A percentile compares a stretch with the other conserved stretches of the same genome.
Conservation (phyloP, 2,888 invertebrate species). For the Linyphia triangularis region DNA sequence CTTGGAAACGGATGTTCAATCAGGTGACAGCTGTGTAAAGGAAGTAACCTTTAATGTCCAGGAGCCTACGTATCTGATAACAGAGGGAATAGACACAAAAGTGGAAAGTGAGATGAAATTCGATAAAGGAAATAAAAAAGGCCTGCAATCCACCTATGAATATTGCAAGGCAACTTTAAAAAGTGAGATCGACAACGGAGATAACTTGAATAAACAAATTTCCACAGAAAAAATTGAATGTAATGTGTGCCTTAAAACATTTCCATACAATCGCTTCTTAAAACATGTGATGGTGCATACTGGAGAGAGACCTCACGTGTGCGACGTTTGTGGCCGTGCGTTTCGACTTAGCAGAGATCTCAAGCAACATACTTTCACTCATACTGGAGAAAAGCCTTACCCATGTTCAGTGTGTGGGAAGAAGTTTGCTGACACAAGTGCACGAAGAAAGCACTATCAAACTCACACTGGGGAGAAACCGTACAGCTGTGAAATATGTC, state of each 20-base stretch:
- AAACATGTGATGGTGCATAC: conserved; percentile 59
- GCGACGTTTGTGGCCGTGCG: conserved; percentile 44
- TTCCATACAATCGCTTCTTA: conserved; percentile 30
- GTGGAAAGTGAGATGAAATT: neutral
- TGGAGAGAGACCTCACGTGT: conserved; percentile 46
- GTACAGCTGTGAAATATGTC: conserved; percentile 60
- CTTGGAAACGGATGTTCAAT: neutral
- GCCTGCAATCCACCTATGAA: neutral
- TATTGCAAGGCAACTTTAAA: conserved; percentile 20
- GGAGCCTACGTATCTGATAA: neutral
- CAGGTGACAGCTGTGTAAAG: neutral
- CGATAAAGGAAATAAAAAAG: neutral
- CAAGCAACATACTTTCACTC: conserved; percentile 55
- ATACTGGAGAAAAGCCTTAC: conserved; percentile 67
- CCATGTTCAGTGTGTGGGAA: conserved; percentile 60
- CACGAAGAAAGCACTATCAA: conserved; percentile 57
- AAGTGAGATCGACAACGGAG: neutral
- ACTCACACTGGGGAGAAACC: conserved; percentile 60
- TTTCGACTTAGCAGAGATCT: conserved; percentile 57
- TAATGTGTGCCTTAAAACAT: conserved; percentile 38
- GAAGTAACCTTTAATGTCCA: neutral
- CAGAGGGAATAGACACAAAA: neutral
- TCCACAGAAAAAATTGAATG: conserved; percentile 20
- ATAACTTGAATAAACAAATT: conserved; percentile 24
- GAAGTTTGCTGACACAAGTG: conserved; percentile 57